These are phyloP conservation scores for Bungarus multicinctus DNA, from an alignment of 2,113 vertebrate species.

Conservation along the genomic window DNA sequence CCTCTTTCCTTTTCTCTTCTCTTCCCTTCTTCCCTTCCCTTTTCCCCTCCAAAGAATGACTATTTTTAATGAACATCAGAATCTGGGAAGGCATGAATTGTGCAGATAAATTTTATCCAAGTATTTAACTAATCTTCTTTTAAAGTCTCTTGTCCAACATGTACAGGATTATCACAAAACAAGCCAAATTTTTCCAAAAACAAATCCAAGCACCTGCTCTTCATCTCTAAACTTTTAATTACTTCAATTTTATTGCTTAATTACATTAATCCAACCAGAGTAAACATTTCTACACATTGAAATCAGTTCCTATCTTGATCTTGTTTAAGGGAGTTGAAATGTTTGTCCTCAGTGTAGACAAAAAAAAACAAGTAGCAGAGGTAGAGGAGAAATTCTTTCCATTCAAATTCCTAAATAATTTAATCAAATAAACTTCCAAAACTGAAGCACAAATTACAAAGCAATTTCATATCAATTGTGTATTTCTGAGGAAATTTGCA, in stretches of 20 bases:
- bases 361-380: neutral
- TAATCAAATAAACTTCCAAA: neutral
- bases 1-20: neutral
- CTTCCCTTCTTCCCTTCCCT: neutral
- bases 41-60: neutral
- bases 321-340: neutral
- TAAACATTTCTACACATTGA: conserved; percentile 1
- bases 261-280: neutral
- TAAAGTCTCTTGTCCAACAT: neutral
- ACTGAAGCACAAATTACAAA: neutral
- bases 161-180: neutral
- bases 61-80: neutral
- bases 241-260: conserved; percentile 11
- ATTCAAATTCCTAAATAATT: neutral
- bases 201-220: neutral
- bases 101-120: neutral
- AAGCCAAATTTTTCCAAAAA: neutral
- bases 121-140: neutral
- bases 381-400: neutral
- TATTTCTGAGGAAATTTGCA: neutral
- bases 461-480: neutral
- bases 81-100: neutral
- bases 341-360: neutral
- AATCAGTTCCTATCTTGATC: neutral
- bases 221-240: neutral